A percentile compares a stretch with the other conserved stretches of the same genome.
phyloP scores from a whole-genome alignment of 2,113 vertebrate genomes.

The Ammospiza caudacuta region DNA sequence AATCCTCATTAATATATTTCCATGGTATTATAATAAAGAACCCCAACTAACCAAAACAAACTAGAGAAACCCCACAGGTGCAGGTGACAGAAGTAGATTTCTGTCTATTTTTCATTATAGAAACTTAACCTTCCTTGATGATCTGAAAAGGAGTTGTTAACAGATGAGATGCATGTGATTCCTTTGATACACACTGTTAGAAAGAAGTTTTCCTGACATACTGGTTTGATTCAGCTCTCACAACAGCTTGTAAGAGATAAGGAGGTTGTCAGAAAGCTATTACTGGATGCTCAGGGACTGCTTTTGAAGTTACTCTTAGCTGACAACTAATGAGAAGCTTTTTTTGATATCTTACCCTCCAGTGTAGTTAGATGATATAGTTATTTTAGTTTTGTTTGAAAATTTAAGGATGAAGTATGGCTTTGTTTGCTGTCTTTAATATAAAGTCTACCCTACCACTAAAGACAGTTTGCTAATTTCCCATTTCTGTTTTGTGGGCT shows the following conservation, averaged over 20 bases:
- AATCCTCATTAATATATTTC: neutral
- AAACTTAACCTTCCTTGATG: constrained; percentile 48
- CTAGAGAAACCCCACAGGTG: neutral
- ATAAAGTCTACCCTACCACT: neutral
- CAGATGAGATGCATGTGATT: constrained; percentile 30
- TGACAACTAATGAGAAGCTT: constrained; percentile 42
- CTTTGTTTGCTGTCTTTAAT: neutral
- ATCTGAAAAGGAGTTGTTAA: constrained; percentile 59
- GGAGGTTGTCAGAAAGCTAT: constrained; percentile 54
- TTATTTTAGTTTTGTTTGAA: constrained; percentile 4
- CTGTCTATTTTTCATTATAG: constrained; percentile 48
- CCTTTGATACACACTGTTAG: constrained; percentile 61
- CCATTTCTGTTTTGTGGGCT: neutral
- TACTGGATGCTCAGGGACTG: neutral
- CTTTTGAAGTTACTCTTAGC: constrained; percentile 50
- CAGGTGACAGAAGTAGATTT: constrained; percentile 8
- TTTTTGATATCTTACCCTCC: constrained; percentile 1
- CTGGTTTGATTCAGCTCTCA: constrained; percentile 63
- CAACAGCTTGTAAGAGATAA: constrained; percentile 62
- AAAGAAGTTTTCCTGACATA: constrained; percentile 57
- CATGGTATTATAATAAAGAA: neutral
- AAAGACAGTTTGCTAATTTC: neutral
- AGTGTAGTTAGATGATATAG: neutral
- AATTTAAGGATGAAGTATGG: neutral
- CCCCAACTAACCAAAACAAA: neutral